Evolutionary conservation across 1,140 invertebrate genomes (phyloP).

Genomic region (Drosophila bipectinata): DNA sequence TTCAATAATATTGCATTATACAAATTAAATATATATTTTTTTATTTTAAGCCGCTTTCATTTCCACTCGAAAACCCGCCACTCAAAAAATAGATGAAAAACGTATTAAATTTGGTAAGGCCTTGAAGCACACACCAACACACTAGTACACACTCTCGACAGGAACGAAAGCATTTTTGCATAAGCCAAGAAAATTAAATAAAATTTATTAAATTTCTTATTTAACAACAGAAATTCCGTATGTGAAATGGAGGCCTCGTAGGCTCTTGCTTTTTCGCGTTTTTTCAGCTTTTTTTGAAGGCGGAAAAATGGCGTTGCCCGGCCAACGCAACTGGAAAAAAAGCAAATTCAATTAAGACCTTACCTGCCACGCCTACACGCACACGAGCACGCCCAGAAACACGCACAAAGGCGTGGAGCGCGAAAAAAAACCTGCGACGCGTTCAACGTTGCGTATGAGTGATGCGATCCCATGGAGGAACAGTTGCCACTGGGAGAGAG

Average conservation of each 20-base stretch:
- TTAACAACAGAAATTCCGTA: slow-evolving; percentile 10
- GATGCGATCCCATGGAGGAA: slow-evolving; percentile 43
- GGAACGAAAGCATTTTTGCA: slow-evolving; percentile 4
- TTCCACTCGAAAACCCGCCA: neutral
- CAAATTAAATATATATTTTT: neutral
- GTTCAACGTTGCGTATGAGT: slow-evolving; percentile 62
- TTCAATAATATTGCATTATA: neutral
- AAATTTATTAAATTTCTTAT: slow-evolving; percentile 38
- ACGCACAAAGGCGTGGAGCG: slow-evolving; percentile 4
- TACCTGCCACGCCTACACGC: slow-evolving; percentile 53
- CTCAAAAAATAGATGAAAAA: slow-evolving; percentile 4
- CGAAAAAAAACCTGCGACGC: slow-evolving; percentile 27
- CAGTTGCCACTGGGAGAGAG: neutral
- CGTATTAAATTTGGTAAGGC: neutral
- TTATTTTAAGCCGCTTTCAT: slow-evolving; percentile 21
- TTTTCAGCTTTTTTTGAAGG: neutral
- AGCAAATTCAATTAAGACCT: slow-evolving; percentile 70
- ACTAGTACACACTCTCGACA: neutral
- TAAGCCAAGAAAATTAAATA: slow-evolving; percentile 35
- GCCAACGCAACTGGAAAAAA: slow-evolving; percentile 53
- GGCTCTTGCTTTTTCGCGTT: neutral
- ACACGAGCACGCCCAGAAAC: slow-evolving; percentile 8
- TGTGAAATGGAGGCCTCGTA: slow-evolving; percentile 9
- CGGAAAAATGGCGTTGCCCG: slow-evolving; percentile 35
- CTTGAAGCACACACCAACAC: neutral